These are phyloP conservation scores for Rhagium mordax DNA, from an alignment of 2,888 invertebrate species.

Conservation along the genomic window DNA sequence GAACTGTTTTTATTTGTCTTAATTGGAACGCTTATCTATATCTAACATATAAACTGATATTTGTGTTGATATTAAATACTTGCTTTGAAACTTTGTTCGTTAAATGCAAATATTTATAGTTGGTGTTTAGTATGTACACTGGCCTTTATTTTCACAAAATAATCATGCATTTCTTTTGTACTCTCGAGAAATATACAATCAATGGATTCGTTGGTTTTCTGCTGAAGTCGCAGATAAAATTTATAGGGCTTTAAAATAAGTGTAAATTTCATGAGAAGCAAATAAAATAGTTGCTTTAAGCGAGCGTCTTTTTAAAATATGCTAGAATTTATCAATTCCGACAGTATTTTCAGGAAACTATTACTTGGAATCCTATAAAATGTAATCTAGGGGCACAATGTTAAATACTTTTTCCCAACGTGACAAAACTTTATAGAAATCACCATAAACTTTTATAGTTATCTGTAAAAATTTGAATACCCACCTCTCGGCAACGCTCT, in stretches of 20 bases:
- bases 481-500: constrained; percentile 18
- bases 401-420: constrained; percentile 30
- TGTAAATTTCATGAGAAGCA: constrained; percentile 42
- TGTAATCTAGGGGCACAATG: constrained; percentile 29
- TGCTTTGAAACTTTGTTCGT: background rate
- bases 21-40: too few species aligned
- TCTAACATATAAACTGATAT: too few species aligned
- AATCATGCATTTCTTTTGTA: background rate
- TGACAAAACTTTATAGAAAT: constrained; percentile 32
- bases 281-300: constrained; percentile 34
- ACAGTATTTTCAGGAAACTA: constrained; percentile 23
- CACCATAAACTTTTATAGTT: constrained; percentile 31
- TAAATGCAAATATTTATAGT: background rate
- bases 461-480: constrained; percentile 34
- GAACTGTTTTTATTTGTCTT: too few species aligned
- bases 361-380: constrained; percentile 27
- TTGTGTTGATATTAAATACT: too few species aligned
- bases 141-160: background rate
- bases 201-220: constrained; percentile 28
- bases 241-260: constrained; percentile 41
- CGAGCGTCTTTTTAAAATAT: constrained; percentile 25
- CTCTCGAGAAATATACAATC: constrained; percentile 8
- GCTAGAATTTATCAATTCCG: constrained; percentile 29
- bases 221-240: constrained; percentile 36
- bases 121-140: background rate